Evolutionary conservation across 2,113 vertebrate species (phyloP), one percentile per base, ranked within the genome.

Genomic region (Murina feae): DNA sequence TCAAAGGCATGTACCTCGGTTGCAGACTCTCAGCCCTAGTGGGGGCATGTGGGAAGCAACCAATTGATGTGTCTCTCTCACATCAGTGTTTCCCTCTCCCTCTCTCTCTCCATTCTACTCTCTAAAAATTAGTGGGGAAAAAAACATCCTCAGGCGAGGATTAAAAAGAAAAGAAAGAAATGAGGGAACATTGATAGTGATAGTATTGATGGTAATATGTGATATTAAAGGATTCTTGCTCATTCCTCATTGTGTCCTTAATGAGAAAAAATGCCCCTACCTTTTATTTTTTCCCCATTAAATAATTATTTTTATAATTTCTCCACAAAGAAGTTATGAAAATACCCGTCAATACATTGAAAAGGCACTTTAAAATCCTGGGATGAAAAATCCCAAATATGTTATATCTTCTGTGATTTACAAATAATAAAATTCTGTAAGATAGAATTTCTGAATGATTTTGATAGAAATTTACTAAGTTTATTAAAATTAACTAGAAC

Each of bases 381-480:
- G 53, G 53, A 55, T 55, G 53, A 55, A 55, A 55, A 21, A 55
- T 55, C 21, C 53, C 21, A 55, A 55, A 55, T 55, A 55, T 55
- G 20, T 55, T 55, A 55, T 2, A 69, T 81, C 60, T 11, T 94
- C 66, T 83, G 9, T 89, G 42, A 55, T 42, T 95, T 90, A 83
- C 6, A 96, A 82, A 10, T 86, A 80, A 95, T 69, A 76, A 58
- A 90, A 83, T 89, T 65, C 63, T 75, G 9, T 5, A 60, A 90
- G 44, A 30, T 66, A 32, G 60, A 81, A 76, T 84, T 93, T 95
- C 71, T 91, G 78, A 49, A 55, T 30, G 37, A 53, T 79, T 76
- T 75, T 51, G 63, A 75, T 23, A 91, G 76, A 39, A 80, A 76
- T 80, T 91, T 91, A 65, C 44, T 89, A 44, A 72, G 79, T n/a